These are phyloP conservation scores for Hipposideros armiger DNA, from an alignment of 2,113 vertebrate genomes.

Conservation along the genomic window DNA sequence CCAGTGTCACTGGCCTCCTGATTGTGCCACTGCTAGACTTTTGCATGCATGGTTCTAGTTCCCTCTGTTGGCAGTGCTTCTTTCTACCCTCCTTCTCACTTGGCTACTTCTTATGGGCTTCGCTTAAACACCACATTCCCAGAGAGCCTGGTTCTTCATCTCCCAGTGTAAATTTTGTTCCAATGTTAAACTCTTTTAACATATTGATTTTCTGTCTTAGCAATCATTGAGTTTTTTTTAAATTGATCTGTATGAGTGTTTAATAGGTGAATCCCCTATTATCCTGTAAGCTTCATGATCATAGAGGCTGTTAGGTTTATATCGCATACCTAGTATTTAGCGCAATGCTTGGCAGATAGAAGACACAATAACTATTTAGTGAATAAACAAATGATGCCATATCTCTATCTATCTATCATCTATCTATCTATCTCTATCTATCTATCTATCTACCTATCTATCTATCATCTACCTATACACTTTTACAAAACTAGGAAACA, in stretches of 20 bases:
- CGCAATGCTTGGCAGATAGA: neutral
- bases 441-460: no score
- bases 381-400: neutral
- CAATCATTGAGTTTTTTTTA: neutral
- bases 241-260: neutral
- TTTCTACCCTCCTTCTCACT: neutral
- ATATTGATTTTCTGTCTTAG: neutral
- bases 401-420: no score
- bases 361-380: neutral
- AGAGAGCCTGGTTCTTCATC: neutral
- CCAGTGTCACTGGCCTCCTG: neutral
- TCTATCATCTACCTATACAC: no score
- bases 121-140: neutral
- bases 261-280: neutral
- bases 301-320: neutral
- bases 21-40: neutral
- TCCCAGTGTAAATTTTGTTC: neutral
- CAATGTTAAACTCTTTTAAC: neutral
- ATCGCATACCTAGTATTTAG: neutral
- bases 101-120: neutral
- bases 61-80: neutral
- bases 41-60: accelerated
- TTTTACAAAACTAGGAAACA: neutral
- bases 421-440: no score
- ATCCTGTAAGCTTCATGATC: neutral